Base-by-base conservation (phyloP, 1,140 invertebrate species). In the Neotoxoptera formosana region DNA sequence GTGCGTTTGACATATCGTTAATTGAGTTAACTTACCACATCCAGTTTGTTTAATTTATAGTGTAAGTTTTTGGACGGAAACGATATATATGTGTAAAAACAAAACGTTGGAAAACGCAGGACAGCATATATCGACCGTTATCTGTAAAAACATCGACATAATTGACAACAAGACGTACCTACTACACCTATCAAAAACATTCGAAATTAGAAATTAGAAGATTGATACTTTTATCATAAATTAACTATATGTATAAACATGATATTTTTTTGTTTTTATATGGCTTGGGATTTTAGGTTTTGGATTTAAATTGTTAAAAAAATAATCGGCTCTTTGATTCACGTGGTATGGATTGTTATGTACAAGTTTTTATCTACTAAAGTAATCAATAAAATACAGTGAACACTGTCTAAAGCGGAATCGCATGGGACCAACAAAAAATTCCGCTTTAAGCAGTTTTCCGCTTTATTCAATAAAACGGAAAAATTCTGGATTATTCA, bases 31-130 rank as follows among this genome's bases (percentile, higher is more conserved):
- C 30, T n/a, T 47, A 47, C 45, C 17, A 11, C n/a, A 51, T 51
- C 6, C 41, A 34, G 89, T 60, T 45, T 83, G 67, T 81, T 83
- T 91, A 91, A 91, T 91, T 91, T 91, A 91, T 91, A 83, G 90
- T 81, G 45, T n/a, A 91, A 91, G 67, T 91, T 91, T 91, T 89
- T 53, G 87, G 7, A 34, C 8, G 87, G 7, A 34, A 51, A 20
- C 86, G 21, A 36, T 53, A 21, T 36, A 23, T 30, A 41, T n/a
- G 2, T 53, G 20, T 36, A 51, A 89, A 48, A 89, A 89, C 47
- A 48, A 48, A 34, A 51, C 47, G 47, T 20, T 53, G 17, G 30
- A 2, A n/a, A 8, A 7, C 30, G 14, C 20, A 47, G 7, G 84
- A 48, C 8, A 76, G 83, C 9, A 25, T 21, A 84, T 21, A 84